Base-by-base conservation (phyloP, 1,140 invertebrate species). In the Diorhabda elongata region DNA sequence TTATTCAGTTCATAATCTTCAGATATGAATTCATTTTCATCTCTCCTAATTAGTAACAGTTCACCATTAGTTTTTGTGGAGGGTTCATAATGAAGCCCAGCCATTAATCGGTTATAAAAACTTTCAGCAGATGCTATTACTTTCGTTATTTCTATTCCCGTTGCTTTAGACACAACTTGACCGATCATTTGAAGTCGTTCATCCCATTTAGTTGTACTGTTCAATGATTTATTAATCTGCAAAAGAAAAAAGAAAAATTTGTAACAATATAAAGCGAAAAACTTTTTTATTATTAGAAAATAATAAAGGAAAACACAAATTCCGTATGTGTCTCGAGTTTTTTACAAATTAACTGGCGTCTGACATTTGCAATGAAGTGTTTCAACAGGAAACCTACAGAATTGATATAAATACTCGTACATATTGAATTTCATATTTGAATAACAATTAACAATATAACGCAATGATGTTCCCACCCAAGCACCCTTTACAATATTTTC, bases 1-100 rank as follows among this genome's bases (percentile, higher is more conserved):
- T 69, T 45, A 58, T 69, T 64, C 11, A 69, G 47, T 9, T 59
- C 64, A 47, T 72, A 72, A 56, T 72, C 64, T 26, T 63, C 63
- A 4, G 59, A 58, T 2, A 57, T 26, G 3, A 56, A 26, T 43
- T 42, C 7, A 44, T 66, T 61, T 2, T 69, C 45, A 3, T 41
- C 42, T 42, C 67, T 42, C 42, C 65, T 63, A n/a, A 72, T n/a
- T 11, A 72, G 61, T n/a, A 44, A 44, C 41, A 66, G 60, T 64
- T 47, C 26, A 42, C 71, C 71, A 4, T 58, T 42, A 52, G 69
- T 64, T 42, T 9, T 67, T 3, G 5, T 59, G 1, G 45, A 9
- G 11, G 71, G 59, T 56, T 72, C 42, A 43, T 72, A 72, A 41
- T 42, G 47, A 56, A 61, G 62, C 9, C n/a, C 65, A 3, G 71